Evolutionary conservation across 2,888 invertebrate species (phyloP).

Genomic region (Macropis europaea): DNA sequence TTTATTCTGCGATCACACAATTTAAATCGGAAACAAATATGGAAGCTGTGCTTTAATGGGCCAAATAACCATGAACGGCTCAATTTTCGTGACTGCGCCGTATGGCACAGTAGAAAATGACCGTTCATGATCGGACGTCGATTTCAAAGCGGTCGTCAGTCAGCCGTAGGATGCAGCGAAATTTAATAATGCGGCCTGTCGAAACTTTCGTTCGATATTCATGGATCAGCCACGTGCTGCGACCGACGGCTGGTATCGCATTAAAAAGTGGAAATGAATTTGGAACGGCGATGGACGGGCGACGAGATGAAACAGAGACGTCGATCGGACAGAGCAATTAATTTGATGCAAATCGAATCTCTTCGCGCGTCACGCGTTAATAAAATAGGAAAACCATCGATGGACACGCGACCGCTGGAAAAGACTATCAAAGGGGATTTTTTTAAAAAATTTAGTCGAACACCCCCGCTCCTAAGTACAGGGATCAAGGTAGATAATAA

Average conservation of each 20-base stretch:
- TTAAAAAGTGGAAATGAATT: constrained; percentile 2
- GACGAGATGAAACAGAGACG: not conserved
- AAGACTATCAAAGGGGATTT: not conserved
- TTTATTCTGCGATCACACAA: no score
- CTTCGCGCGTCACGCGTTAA: not conserved
- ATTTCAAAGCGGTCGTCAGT: no score
- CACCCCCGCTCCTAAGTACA: no score
- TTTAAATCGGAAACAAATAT: no score
- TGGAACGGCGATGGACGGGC: not conserved
- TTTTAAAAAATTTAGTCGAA: not conserved
- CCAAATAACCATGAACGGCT: no score
- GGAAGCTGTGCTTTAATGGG: no score
- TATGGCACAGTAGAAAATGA: no score
- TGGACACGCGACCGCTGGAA: not conserved
- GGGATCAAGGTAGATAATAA: no score
- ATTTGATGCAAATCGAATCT: not conserved
- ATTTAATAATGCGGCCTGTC: not conserved
- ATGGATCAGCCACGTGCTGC: not conserved
- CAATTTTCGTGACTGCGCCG: no score
- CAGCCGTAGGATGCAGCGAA: not conserved
- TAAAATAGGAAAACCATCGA: not conserved
- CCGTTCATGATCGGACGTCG: no score
- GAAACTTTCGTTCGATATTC: not conserved
- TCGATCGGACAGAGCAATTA: not conserved
- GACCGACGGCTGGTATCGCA: not conserved